These are phyloP conservation scores for Gopherus evgoodei DNA, from an alignment of 2,113 vertebrate species.

Conservation along the genomic window DNA sequence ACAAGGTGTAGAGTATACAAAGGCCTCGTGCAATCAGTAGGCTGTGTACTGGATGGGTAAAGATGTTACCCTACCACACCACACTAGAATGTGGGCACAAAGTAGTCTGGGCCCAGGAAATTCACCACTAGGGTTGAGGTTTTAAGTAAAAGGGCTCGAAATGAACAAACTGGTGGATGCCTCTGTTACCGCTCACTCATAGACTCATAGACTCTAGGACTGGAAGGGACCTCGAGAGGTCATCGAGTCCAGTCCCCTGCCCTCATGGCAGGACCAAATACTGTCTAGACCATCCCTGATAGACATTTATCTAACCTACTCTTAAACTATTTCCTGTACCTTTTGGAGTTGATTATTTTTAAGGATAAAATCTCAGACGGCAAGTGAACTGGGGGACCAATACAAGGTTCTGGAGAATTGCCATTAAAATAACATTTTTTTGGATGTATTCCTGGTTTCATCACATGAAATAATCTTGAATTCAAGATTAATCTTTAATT, in stretches of 20 bases:
- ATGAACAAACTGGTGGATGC: background rate
- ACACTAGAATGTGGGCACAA: background rate
- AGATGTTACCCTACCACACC: background rate
- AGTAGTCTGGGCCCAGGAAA: background rate
- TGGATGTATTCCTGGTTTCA: background rate
- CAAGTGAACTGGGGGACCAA: background rate
- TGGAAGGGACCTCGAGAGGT: no score
- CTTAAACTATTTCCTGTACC: background rate
- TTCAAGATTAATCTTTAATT: background rate
- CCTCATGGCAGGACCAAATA: no score
- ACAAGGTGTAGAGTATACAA: background rate
- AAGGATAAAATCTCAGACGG: background rate
- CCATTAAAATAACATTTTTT: background rate
- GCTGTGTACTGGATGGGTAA: background rate
- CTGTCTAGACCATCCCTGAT: no score
- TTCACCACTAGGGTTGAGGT: background rate
- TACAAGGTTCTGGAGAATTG: background rate
- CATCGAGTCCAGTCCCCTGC: no score
- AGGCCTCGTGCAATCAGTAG: background rate
- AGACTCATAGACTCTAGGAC: no score
- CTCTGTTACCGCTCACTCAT: background rate
- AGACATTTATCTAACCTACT: no score
- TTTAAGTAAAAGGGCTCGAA: background rate
- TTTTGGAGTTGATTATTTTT: background rate
- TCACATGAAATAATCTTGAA: background rate